Conservation (phyloP, 2,797 vertebrate genomes). For the Diplodus puntazzo region DNA sequence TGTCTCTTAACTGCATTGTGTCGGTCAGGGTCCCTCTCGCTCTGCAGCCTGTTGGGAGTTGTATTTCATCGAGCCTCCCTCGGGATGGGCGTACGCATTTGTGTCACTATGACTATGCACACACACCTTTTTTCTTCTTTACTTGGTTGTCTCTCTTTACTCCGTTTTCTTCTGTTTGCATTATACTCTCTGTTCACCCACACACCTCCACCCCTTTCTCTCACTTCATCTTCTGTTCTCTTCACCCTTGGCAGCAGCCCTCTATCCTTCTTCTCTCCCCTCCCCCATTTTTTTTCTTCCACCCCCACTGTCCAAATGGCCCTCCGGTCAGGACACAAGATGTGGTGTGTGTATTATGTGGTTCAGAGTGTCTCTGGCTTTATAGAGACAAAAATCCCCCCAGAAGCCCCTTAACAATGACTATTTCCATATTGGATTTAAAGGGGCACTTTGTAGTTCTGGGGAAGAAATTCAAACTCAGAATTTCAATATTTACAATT, state of each 20-base stretch:
- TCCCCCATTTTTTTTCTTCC: constrained; percentile 61
- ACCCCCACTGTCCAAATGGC: constrained; percentile 62
- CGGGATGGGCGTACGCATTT: constrained; percentile 26
- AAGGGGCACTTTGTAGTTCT: too few relatives aligned
- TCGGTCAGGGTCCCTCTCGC: constrained; percentile 35
- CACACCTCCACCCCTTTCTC: background rate
- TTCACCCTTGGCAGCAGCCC: constrained; percentile 54
- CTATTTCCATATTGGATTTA: too few relatives aligned
- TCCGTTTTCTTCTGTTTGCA: background rate
- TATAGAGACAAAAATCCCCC: background rate
- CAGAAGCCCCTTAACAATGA: background rate
- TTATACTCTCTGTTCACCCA: constrained; percentile 9
- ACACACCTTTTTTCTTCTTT: background rate
- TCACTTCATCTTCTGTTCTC: constrained; percentile 32
- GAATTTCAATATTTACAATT: too few relatives aligned
- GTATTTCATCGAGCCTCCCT: constrained; percentile 56
- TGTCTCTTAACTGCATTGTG: constrained; percentile 36
- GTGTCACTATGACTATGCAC: constrained; percentile 30
- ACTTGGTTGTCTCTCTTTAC: background rate
- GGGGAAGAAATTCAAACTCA: too few relatives aligned
- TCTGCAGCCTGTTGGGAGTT: constrained; percentile 45
- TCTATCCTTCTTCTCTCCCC: constrained; percentile 49
- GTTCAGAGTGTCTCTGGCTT: constrained; percentile 33
- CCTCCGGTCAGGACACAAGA: constrained; percentile 71
- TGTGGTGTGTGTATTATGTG: constrained; percentile 51